Evolutionary conservation across 2,797 vertebrate species (phyloP), one percentile per base, ranked within the genome.

Genomic region (Chaenodraco wilsoni): DNA sequence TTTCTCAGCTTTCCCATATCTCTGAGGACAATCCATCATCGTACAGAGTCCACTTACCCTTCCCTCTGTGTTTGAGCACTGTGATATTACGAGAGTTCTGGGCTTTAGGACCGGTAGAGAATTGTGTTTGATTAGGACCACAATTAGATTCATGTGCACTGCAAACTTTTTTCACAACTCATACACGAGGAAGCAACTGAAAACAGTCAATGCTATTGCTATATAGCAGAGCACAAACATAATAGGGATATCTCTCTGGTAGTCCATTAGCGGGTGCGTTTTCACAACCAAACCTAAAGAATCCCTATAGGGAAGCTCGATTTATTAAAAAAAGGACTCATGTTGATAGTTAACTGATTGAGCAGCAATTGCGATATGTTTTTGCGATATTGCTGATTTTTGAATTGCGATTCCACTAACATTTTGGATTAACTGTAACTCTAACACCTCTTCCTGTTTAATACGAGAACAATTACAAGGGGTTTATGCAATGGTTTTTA

Each of bases 1-100:
- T 91, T 87, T 87, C 88, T 85, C 86, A 79, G 77, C 82, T 72
- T 84, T 78, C 78, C 75, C 73, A 70, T 83, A 82, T 90, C 71
- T 84, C 74, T 64, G 6, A 57, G 81, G 71, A 82, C 72, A 40
- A 90, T 93, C 86, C 78, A 90, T 94, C 91, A 93, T 88, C 74
- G 75, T 66, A 80, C 70, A 85, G 65, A 76, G 85, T 64, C 48
- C 79, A 73, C 79, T 90, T 69, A 75, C 69, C 81, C 72, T 77
- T 81, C 76, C 73, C 66, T 66, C 68, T 83, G 76, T 57, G 65
- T 86, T 69, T 62, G 69, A 84, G 67, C 52, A 48, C 77, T 65
- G 56, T 76, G 63, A 69, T 76, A 82, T 89, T 88, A 84, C 43
- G n/a, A 77, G 74, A 84, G 78, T 41, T 65, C 59, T 50, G 79